Base-by-base conservation (phyloP, 2,888 invertebrate species). In the Xestoiulus laeticollis region DNA sequence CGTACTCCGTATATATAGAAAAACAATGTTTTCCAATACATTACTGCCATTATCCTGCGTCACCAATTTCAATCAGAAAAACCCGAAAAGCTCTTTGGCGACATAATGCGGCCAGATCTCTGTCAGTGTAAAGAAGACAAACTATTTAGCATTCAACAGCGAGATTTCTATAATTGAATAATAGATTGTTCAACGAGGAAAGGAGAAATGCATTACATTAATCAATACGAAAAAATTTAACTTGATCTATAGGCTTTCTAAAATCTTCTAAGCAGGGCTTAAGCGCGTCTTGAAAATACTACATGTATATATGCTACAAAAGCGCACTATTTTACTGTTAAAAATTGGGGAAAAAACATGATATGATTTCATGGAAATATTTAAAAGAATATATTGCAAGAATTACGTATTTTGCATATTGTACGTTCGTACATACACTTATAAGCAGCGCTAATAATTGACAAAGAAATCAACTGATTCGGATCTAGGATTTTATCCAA, bases 21-120 rank as follows among this genome's bases (percentile, higher is more conserved):
- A 85, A 85, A 85, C 85, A 85, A 85, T 85, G 85, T 85, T 85
- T 85, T 85, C 85, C 85, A 43, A 85, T 85, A 85, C 85, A 85
- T 85, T 85, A 38, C 30, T 26, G 82, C 82, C 82, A 48, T 48
- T 48, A 48, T 48, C 48, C 48, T 48, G 48, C 48, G 48, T 48
- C 48, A 48, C 48, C 48, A 48, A 48, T 48, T 48, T 48, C 48
- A 48, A 48, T 48, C 48, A 48, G 48, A 48, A 48, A 48, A 48
- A 48, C 48, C n/a, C 48, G 48, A 48, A 48, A 48, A 48, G 48
- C 48, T 48, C 48, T 48, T 48, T 16, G 48, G 48, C 48, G 48
- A 48, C 48, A 48, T 48, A 48, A 48, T 48, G 48, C 48, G 48
- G 48, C 48, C 48, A 16, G 48, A 48, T 48, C 48, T 48, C 12